These are phyloP conservation scores for Rhabdophis nuchalis DNA, from an alignment of 2,797 vertebrate species.

Conservation along the genomic window DNA sequence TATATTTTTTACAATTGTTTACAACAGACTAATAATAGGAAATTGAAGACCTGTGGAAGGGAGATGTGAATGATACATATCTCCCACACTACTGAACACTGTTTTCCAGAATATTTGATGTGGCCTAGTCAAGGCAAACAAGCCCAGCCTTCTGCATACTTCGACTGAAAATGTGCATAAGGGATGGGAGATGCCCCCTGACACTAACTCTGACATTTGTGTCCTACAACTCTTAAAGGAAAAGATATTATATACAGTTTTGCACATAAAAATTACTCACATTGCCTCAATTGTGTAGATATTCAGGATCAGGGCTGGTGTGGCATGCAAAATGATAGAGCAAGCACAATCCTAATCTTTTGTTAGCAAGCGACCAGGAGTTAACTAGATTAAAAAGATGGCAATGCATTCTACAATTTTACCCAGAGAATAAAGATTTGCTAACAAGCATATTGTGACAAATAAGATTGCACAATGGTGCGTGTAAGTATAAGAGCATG, in stretches of 20 bases:
- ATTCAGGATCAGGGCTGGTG: background rate
- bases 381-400: background rate
- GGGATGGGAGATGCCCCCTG: background rate
- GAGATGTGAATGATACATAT: background rate
- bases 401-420: background rate
- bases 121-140: background rate
- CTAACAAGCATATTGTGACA: constrained; percentile 33
- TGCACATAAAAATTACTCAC: background rate
- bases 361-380: background rate
- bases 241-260: background rate
- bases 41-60: background rate
- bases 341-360: background rate
- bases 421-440: background rate
- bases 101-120: background rate
- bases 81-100: background rate
- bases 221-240: background rate
- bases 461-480: constrained; percentile 26
- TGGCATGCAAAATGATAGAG: background rate
- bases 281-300: background rate
- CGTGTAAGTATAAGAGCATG: background rate
- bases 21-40: background rate
- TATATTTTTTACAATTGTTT: background rate
- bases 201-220: background rate
- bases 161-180: background rate
- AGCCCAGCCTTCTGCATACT: background rate